phyloP scores from a whole-genome alignment of 2,113 vertebrate genomes.

The Heloderma charlesbogerti region DNA sequence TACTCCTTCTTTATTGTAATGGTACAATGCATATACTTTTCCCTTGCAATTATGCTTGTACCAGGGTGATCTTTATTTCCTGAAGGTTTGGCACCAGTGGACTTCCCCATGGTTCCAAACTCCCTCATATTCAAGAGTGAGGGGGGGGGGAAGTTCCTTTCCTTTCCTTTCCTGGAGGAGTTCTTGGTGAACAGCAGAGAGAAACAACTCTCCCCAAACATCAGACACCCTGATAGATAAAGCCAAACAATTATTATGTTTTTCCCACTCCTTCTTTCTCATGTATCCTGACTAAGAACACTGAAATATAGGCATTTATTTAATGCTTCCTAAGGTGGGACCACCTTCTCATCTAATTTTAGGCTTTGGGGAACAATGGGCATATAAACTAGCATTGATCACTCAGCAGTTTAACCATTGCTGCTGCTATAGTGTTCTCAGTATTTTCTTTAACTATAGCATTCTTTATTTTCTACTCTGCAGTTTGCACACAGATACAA shows the following conservation, averaged over 20 bases:
- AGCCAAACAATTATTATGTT: rapidly evolving
- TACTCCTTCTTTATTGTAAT: not conserved
- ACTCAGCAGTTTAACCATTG: not conserved
- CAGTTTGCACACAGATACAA: not conserved
- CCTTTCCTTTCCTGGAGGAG: not conserved
- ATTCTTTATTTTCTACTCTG: conserved; percentile 1
- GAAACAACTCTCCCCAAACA: not conserved
- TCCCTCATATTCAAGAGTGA: conserved; percentile 11
- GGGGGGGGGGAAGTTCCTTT: not conserved
- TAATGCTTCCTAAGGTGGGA: conserved; percentile 8
- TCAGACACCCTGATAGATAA: not conserved
- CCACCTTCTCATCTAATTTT: conserved; percentile 32
- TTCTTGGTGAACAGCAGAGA: not conserved
- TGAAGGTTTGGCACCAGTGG: not conserved
- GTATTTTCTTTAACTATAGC: not conserved
- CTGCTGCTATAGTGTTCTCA: not conserved
- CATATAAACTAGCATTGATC: conserved; percentile 3
- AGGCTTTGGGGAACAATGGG: conserved; percentile 19
- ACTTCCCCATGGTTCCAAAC: not conserved
- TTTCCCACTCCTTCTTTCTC: not conserved
- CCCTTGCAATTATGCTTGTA: not conserved
- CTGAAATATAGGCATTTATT: not conserved
- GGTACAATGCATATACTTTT: not conserved
- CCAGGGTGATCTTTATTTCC: not conserved
- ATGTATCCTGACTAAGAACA: conserved; percentile 4